phyloP scores from a whole-genome alignment of 2,797 vertebrate species.

The Spinus pinus region DNA sequence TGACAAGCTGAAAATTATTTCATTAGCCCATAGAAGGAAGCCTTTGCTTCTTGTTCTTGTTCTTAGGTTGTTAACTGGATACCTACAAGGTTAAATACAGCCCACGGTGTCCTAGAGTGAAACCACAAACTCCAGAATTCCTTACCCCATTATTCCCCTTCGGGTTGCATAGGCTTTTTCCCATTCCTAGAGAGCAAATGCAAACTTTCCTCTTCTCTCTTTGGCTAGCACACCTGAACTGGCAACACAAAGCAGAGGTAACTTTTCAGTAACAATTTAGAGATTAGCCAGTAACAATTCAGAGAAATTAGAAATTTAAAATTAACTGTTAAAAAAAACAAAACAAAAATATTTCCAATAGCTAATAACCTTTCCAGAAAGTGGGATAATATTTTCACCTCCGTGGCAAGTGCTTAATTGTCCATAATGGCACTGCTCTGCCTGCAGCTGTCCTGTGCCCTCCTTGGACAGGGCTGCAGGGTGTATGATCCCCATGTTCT shows the following conservation, averaged over 20 bases:
- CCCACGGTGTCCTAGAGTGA: not conserved
- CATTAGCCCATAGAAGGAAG: not conserved
- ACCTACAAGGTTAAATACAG: not conserved
- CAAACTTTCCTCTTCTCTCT: not conserved
- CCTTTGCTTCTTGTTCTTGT: not conserved
- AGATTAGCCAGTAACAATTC: not conserved
- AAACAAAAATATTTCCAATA: not conserved
- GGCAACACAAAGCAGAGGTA: not conserved
- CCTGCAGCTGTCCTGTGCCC: not conserved
- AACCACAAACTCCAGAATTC: not conserved
- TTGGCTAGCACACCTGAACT: not conserved
- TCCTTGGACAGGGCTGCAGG: rapidly evolving
- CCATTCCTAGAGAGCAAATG: not conserved
- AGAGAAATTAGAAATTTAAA: not conserved
- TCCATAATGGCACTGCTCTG: not conserved
- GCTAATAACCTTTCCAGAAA: not conserved
- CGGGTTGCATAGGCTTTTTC: not conserved
- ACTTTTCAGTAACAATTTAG: not conserved
- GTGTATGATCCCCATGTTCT: rapidly evolving
- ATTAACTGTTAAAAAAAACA: not conserved
- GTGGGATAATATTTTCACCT: not conserved
- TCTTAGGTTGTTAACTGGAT: not conserved
- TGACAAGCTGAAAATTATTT: not conserved
- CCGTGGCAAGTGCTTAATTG: not conserved
- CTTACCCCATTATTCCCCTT: not conserved